A percentile compares a stretch with the other conserved stretches of the same genome.
Conservation (phyloP, 2,113 vertebrate species). For the Chitala chitala region DNA sequence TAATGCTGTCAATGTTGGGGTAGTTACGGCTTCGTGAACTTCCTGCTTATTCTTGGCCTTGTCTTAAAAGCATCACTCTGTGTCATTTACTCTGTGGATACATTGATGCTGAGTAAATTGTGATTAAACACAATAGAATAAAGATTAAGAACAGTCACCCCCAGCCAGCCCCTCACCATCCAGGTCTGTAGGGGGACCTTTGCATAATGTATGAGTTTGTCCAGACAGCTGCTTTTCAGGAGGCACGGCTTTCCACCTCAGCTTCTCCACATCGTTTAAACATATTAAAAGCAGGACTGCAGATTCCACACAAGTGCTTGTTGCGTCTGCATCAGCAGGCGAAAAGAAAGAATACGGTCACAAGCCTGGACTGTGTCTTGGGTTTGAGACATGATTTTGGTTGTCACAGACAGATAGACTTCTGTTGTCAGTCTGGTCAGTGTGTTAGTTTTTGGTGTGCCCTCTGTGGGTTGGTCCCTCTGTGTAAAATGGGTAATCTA, state of each 20-base stretch:
- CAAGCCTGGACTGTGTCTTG: too few relatives aligned
- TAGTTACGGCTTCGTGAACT: not conserved
- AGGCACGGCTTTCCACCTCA: conserved; percentile 3
- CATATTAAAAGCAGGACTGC: too few relatives aligned
- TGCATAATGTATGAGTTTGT: not conserved
- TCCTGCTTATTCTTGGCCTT: not conserved
- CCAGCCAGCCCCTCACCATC: not conserved
- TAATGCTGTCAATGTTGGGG: not conserved
- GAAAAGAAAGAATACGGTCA: too few relatives aligned
- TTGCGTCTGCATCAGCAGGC: too few relatives aligned
- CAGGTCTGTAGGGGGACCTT: not conserved
- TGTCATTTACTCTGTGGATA: not conserved
- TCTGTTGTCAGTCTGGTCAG: too few relatives aligned
- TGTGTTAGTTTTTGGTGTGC: too few relatives aligned
- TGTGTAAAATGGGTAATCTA: too few relatives aligned
- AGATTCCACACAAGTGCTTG: too few relatives aligned
- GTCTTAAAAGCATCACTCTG: not conserved
- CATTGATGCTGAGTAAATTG: not conserved
- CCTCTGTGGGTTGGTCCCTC: too few relatives aligned
- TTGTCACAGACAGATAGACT: too few relatives aligned
- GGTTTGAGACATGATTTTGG: too few relatives aligned
- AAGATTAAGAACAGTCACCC: conserved; percentile 7
- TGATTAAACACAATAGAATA: conserved; percentile 17
- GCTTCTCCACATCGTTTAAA: too few relatives aligned
- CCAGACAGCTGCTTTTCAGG: conserved; percentile 4